These are phyloP conservation scores for Cordilura impudica DNA, from an alignment of 2,888 invertebrate genomes.

Conservation along the genomic window DNA sequence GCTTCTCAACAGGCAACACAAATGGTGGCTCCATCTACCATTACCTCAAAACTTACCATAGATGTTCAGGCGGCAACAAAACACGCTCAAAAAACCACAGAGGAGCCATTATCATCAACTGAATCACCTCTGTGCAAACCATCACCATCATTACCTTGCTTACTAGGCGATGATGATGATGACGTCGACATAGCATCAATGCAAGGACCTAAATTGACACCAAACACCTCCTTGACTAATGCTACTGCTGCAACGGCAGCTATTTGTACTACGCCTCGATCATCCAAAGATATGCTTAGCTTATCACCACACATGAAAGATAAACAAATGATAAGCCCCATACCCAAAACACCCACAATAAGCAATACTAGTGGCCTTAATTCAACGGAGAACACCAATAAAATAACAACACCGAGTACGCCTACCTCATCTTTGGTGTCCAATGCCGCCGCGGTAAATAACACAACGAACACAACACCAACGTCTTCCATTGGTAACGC, in stretches of 20 bases:
- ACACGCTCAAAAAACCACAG: conserved; percentile 65
- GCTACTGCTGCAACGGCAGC: conserved; percentile 55
- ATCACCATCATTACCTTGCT: conserved; percentile 82
- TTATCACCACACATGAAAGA: conserved; percentile 74
- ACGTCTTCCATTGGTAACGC: conserved; percentile 47
- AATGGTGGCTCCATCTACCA: conserved; percentile 18
- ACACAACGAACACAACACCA: conserved; percentile 51
- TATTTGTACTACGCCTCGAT: conserved; percentile 43
- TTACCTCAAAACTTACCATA: conserved; percentile 71
- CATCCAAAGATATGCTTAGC: conserved; percentile 66
- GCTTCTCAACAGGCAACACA: conserved; percentile 50
- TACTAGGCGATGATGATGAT: conserved; percentile 82
- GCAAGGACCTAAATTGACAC: conserved; percentile 37
- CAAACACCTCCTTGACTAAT: conserved; percentile 56
- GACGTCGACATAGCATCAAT: conserved; percentile 70
- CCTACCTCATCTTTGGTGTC: conserved; percentile 65
- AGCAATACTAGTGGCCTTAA: conserved; percentile 65
- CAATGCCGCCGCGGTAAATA: background rate
- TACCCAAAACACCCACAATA: conserved; percentile 80
- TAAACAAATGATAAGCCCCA: conserved; percentile 79
- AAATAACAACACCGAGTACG: conserved; percentile 57
- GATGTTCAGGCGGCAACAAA: conserved; percentile 70
- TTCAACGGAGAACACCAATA: conserved; percentile 42
- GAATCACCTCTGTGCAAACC: conserved; percentile 77
- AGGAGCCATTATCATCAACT: conserved; percentile 71